Evolutionary conservation across 2,797 vertebrate genomes (phyloP).

Genomic region (Sebastes jordani): DNA sequence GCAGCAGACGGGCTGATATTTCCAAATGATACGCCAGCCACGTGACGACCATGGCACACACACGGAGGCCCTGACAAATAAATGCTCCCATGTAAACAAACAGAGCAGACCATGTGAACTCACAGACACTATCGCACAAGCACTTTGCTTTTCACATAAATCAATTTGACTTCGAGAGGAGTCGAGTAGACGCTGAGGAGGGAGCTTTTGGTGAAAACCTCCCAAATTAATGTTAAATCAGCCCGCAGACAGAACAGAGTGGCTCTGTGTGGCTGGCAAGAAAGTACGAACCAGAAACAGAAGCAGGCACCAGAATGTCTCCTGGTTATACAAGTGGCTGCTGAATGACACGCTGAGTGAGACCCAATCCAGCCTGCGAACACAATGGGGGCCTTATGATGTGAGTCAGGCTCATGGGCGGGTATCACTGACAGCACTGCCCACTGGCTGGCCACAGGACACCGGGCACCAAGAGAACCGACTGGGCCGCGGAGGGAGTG

Average conservation of each 20-base stretch:
- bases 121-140: constrained; percentile 13
- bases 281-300: constrained; percentile 71
- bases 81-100: constrained; percentile 49
- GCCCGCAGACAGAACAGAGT: constrained; percentile 68
- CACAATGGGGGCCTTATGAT: constrained; percentile 84
- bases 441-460: constrained; percentile 73
- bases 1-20: constrained; percentile 41
- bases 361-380: constrained; percentile 79
- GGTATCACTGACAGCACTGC: constrained; percentile 73
- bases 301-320: constrained; percentile 82
- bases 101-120: constrained; percentile 37
- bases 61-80: constrained; percentile 38
- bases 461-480: constrained; percentile 53
- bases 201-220: constrained; percentile 53
- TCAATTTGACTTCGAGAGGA: constrained; percentile 39
- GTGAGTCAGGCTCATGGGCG: constrained; percentile 76
- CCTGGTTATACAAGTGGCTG: constrained; percentile 81
- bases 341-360: constrained; percentile 79
- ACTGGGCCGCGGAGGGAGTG: constrained; percentile 48
- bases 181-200: constrained; percentile 25
- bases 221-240: constrained; percentile 68
- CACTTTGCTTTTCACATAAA: constrained; percentile 46
- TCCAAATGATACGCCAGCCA: constrained; percentile 39
- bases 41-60: constrained; percentile 43
- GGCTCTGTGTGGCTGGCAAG: constrained; percentile 73